These are phyloP conservation scores for Drosophila diplacantha DNA, from an alignment of 2,888 invertebrate genomes.

Conservation along the genomic window DNA sequence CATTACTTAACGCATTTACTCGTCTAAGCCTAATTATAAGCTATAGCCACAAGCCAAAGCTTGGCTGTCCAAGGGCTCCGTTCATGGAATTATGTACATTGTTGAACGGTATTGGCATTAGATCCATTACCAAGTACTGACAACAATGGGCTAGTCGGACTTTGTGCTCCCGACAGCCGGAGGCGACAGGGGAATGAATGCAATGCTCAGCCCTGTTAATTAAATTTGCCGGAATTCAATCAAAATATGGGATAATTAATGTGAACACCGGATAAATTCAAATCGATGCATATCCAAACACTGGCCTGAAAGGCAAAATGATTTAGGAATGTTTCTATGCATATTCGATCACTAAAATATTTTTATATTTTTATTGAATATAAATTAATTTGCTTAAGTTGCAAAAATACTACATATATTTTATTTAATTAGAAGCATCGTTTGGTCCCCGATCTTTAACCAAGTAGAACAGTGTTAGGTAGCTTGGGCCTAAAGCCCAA, in stretches of 20 bases:
- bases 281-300: not conserved
- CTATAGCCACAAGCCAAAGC: slow-evolving; percentile 4
- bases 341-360: not conserved
- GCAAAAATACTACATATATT: not conserved
- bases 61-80: not conserved
- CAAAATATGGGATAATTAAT: slow-evolving; percentile 23
- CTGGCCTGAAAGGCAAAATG: not conserved
- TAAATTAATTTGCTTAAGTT: not conserved
- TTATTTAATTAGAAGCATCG: not conserved
- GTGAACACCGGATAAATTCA: slow-evolving; percentile 2
- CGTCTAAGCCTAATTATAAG: slow-evolving; percentile 4
- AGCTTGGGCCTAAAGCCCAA: too few species aligned
- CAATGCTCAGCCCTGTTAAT: slow-evolving; percentile 23
- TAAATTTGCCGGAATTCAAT: slow-evolving; percentile 16
- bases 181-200: slow-evolving; percentile 7
- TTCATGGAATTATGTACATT: slow-evolving; percentile 20
- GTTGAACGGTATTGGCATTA: slow-evolving; percentile 9
- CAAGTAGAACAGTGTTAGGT: not conserved
- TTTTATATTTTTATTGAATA: not conserved
- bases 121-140: not conserved
- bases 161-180: not conserved
- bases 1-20: slow-evolving; percentile 26
- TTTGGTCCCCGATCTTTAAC: not conserved
- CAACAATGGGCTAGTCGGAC: slow-evolving; percentile 9
- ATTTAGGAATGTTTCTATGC: not conserved